Evolutionary conservation across 2,113 vertebrate genomes (phyloP).

Genomic region (Oenanthe melanoleuca): DNA sequence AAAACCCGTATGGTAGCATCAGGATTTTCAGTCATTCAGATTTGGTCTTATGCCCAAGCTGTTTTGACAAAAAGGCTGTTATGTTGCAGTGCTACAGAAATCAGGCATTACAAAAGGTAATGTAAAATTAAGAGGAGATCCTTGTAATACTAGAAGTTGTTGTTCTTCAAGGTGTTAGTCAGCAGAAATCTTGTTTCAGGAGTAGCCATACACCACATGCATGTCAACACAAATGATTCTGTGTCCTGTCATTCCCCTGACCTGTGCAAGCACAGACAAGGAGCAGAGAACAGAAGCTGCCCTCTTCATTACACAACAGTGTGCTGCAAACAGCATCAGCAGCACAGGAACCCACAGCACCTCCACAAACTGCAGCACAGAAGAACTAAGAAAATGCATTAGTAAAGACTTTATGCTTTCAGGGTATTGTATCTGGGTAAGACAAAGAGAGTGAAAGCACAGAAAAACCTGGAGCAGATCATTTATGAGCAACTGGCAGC

Average conservation of each 20-base stretch:
- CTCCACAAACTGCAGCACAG: background rate
- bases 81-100: background rate
- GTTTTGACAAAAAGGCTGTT: background rate
- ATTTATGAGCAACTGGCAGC: background rate
- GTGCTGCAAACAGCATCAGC: background rate
- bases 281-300: background rate
- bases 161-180: background rate
- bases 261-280: background rate
- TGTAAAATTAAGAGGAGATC: background rate
- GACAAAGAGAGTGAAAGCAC: background rate
- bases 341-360: background rate
- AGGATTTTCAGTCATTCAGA: background rate
- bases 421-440: background rate
- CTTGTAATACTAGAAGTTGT: background rate
- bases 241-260: background rate
- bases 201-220: background rate
- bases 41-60: background rate
- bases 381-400: background rate
- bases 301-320: background rate
- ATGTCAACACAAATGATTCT: background rate
- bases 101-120: background rate
- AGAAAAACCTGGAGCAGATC: background rate
- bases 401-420: background rate
- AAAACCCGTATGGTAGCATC: background rate
- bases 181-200: background rate